Conservation (phyloP, 1,140 invertebrate genomes). For the Samia ricini region DNA sequence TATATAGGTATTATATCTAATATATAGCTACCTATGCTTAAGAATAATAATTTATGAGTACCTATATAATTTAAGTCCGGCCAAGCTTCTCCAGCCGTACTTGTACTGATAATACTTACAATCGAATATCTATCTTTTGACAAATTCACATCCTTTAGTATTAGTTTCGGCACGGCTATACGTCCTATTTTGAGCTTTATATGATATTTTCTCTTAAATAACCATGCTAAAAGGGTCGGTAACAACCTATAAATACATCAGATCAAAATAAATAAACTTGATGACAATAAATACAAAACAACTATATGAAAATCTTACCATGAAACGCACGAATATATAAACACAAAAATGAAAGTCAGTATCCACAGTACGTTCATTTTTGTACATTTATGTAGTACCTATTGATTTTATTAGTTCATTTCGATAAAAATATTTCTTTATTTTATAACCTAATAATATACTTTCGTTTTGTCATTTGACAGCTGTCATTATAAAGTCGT, state of each 20-base stretch:
- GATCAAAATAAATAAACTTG: constrained; percentile 54
- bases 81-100: too few species aligned
- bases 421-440: constrained; percentile 20
- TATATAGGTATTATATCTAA: too few species aligned
- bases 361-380: constrained; percentile 63
- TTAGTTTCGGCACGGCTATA: constrained; percentile 83
- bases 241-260: constrained; percentile 78
- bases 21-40: too few species aligned
- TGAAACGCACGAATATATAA: constrained; percentile 67
- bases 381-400: constrained; percentile 26
- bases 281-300: constrained; percentile 35
- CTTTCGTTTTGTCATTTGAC: constrained; percentile 16
- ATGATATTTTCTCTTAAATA: constrained; percentile 82
- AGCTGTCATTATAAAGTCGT: constrained; percentile 13
- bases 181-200: constrained; percentile 83
- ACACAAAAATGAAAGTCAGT: constrained; percentile 52
- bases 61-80: too few species aligned
- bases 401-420: constrained; percentile 4
- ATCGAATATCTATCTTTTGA: constrained; percentile 83
- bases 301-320: constrained; percentile 51
- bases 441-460: constrained; percentile 20
- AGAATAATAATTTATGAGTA: too few species aligned
- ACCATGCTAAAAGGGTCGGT: constrained; percentile 82
- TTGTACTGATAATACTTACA: constrained; percentile 76
- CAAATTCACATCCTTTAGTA: constrained; percentile 82